These are phyloP conservation scores for Galbula dea DNA, from an alignment of 2,113 vertebrate species.

Conservation along the genomic window DNA sequence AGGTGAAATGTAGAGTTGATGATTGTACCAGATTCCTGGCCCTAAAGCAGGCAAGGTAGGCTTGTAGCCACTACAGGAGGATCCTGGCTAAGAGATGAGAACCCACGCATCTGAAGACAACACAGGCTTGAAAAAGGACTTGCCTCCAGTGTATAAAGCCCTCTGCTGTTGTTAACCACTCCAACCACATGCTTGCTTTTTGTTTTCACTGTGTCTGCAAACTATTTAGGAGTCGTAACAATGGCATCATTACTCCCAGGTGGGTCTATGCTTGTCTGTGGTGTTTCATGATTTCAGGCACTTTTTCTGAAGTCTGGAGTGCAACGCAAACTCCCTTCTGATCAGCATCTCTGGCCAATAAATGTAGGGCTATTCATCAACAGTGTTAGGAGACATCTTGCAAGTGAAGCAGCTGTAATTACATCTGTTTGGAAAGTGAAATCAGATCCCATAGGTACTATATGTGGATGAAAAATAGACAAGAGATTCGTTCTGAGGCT, in stretches of 20 bases:
- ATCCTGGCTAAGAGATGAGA: not conserved
- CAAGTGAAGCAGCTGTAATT: slow-evolving; percentile 36
- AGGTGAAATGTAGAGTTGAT: not conserved
- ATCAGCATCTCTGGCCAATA: not conserved
- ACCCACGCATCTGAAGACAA: not conserved
- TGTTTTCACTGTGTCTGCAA: not conserved
- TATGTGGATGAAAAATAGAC: slow-evolving; percentile 17
- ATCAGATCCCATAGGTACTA: slow-evolving; percentile 25
- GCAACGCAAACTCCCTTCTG: not conserved
- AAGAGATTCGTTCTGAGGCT: not conserved
- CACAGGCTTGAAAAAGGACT: not conserved
- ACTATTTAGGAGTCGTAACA: not conserved
- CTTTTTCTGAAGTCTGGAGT: slow-evolving; percentile 8
- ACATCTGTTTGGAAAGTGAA: slow-evolving; percentile 47
- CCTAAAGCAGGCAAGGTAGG: not conserved
- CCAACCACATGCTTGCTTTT: not conserved
- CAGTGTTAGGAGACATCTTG: not conserved
- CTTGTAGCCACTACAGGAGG: accelerated
- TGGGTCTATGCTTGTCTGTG: not conserved
- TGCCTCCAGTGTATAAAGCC: not conserved
- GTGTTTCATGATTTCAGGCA: not conserved
- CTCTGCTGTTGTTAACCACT: not conserved
- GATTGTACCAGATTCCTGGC: not conserved
- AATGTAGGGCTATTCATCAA: slow-evolving; percentile 45
- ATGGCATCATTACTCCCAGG: not conserved